phyloP scores from a whole-genome alignment of 37 sponge, comb jelly and placozoan genomes.

The Diacarnus erythraeanus region DNA sequence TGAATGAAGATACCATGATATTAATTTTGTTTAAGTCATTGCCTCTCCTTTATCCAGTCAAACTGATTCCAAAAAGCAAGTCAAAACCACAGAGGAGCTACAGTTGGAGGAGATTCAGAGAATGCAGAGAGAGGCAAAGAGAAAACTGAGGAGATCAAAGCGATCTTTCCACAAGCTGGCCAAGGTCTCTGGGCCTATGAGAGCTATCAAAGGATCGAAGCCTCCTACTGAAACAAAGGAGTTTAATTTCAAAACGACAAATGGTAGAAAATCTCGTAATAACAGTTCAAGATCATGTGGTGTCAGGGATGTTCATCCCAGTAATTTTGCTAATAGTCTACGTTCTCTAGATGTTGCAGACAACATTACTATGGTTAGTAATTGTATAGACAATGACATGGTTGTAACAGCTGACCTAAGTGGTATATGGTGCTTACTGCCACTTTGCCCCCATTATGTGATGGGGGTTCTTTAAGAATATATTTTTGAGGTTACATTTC shows the following conservation, averaged over 20 bases:
- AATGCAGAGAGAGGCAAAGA: conserved; percentile 36
- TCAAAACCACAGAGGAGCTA: conserved; percentile 54
- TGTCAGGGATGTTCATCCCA: not conserved
- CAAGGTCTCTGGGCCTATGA: conserved; percentile 19
- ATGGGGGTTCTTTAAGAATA: no score
- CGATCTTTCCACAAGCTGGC: conserved; percentile 52
- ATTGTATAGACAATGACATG: no score
- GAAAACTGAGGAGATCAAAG: conserved; percentile 35
- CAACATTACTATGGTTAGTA: no score
- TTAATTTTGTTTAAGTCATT: no score
- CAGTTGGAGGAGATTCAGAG: conserved; percentile 67
- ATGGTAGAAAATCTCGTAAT: conserved; percentile 1
- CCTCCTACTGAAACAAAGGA: conserved; percentile 49
- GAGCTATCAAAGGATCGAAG: conserved; percentile 20
- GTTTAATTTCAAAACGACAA: conserved; percentile 49
- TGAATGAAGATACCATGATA: not conserved
- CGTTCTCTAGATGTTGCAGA: conserved; percentile 21
- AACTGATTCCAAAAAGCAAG: not conserved
- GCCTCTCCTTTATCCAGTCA: no score
- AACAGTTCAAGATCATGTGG: not conserved
- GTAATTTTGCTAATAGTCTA: conserved; percentile 36
- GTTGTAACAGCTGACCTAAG: conserved; percentile 1
- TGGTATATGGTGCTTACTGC: not conserved
- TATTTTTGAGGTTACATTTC: no score
- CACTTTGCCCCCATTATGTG: no score